These are phyloP conservation scores for Caenorhabditis zanzibari DNA, from an alignment of 2,888 invertebrate genomes.

Conservation along the genomic window DNA sequence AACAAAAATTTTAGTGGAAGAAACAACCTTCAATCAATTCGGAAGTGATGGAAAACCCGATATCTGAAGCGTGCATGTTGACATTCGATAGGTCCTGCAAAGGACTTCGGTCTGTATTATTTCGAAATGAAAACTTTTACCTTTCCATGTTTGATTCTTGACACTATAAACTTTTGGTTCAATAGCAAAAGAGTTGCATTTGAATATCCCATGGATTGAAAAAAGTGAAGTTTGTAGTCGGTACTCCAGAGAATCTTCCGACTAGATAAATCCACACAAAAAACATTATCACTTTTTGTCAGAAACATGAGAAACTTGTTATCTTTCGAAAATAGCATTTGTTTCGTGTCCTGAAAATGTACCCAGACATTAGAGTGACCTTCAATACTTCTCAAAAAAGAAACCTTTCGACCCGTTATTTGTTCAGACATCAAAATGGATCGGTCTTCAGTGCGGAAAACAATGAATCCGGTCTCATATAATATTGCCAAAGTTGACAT, in stretches of 20 bases:
- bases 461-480: constrained; percentile 60
- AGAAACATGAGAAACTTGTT: constrained; percentile 69
- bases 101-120: neutral
- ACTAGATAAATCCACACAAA: constrained; percentile 55
- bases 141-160: constrained; percentile 69
- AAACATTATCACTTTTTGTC: constrained; percentile 69
- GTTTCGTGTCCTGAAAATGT: constrained; percentile 64
- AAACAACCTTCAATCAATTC: constrained; percentile 62
- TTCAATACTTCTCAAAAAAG: neutral
- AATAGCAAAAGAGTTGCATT: constrained; percentile 61
- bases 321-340: constrained; percentile 69
- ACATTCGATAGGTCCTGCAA: constrained; percentile 68
- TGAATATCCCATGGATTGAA: constrained; percentile 63
- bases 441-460: constrained; percentile 63
- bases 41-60: constrained; percentile 68
- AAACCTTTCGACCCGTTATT: constrained; percentile 53
- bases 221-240: constrained; percentile 73
- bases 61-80: constrained; percentile 73
- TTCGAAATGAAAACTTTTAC: constrained; percentile 6
- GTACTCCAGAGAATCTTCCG: constrained; percentile 69
- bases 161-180: constrained; percentile 69
- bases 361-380: neutral
- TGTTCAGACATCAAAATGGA: constrained; percentile 63
- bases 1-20: neutral
- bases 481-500: constrained; percentile 65